Base-by-base conservation (phyloP, 2,113 vertebrate genomes). In the Myxocyprinus asiaticus region DNA sequence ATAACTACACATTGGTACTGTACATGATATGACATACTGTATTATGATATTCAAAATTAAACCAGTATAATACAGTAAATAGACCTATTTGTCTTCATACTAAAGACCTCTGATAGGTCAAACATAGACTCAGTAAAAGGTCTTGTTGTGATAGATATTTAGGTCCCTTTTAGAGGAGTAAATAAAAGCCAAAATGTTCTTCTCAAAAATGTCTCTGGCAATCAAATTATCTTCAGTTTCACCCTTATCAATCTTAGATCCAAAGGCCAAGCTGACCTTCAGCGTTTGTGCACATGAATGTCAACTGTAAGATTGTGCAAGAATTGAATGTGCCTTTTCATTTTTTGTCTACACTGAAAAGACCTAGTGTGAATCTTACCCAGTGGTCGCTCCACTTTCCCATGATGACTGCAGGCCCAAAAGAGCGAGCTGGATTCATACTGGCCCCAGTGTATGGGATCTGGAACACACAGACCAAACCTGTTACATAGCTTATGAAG, bases 381-480 rank as follows among this genome's bases (percentile, higher is more conserved):
- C 91, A 92, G 70, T 92, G 92, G 74, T 91, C 89, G 2, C 90
- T 84, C 90, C 90, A 92, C 69, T 53, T 43, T 82, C 81, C 86
- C 22, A 83, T 91, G 76, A 92, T 77, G 69, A 90, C 11, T 0
- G 88, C 90, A 67, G 90, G 90, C 5, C 89, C 90, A 9, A 92
- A 88, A 9, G 90, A 91, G n/a, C 90, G 86, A 5, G 91, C 91
- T 9, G 91, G 91, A 67, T 92, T 93, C 92, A 92, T 91, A 64
- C 91, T 91, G 82, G 92, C 91, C 71, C 90, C 92, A 17, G 91
- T 92, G 75, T 88, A 92, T 5, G 88, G 89, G 67, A 92, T 91
- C 91, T 93, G 78, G 47, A 50, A 50, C 9, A 84, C 51, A 77
- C 55, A 63, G 17, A 77, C 48, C 74, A 72, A 67, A 80, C 45